A percentile compares a stretch with the other conserved stretches of the same genome.
These are phyloP conservation scores for Tokudaia muenninki DNA, from an alignment of 2,797 vertebrate species.

Conservation along the genomic window DNA sequence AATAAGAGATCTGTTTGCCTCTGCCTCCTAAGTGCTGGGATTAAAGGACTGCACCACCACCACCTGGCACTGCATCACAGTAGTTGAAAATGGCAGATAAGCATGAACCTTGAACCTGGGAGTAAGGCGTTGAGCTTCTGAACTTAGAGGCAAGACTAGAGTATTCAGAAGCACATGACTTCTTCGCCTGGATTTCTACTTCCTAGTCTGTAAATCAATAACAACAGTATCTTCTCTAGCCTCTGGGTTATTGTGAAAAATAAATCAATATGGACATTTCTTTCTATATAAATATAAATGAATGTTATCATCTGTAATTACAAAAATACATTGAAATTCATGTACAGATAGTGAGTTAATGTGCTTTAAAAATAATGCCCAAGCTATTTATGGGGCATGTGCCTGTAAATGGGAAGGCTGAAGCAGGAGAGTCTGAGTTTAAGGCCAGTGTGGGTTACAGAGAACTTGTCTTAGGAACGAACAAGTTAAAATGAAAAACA, in stretches of 20 bases:
- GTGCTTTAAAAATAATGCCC: slow-evolving; percentile 42
- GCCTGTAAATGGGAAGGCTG: background rate
- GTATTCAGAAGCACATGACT: background rate
- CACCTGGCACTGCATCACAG: background rate
- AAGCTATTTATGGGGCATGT: no score
- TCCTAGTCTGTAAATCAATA: background rate
- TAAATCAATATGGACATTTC: slow-evolving; percentile 23
- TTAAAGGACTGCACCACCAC: background rate
- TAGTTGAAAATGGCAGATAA: background rate
- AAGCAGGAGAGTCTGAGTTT: background rate
- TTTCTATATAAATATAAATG: slow-evolving; percentile 13
- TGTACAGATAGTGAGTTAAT: background rate
- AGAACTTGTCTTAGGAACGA: background rate
- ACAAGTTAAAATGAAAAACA: background rate
- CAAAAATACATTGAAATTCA: slow-evolving; percentile 23
- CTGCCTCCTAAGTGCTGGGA: background rate
- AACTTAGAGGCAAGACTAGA: background rate
- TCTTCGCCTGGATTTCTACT: background rate
- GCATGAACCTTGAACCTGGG: background rate
- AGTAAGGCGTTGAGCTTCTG: background rate
- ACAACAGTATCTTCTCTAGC: background rate
- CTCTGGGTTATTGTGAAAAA: background rate
- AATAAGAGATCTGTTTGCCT: background rate
- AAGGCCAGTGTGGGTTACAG: background rate
- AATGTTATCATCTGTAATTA: background rate